phyloP scores from a whole-genome alignment of 2,888 invertebrate genomes.

The Ceraclea dissimilis region DNA sequence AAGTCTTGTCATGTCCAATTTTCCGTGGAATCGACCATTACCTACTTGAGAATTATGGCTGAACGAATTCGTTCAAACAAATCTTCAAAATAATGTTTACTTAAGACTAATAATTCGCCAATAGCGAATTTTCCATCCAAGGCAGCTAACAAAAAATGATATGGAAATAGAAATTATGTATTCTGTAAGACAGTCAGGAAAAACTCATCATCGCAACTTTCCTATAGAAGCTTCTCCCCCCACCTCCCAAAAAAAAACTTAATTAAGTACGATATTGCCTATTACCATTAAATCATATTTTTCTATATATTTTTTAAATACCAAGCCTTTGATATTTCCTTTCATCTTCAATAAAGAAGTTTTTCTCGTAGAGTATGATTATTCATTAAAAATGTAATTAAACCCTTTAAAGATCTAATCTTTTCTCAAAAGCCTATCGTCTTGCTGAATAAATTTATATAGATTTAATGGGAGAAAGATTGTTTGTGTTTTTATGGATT shows the following conservation, averaged over 20 bases:
- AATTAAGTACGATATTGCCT: not conserved
- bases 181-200: no score
- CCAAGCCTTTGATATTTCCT: not conserved
- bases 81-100: no score
- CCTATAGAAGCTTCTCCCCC: not conserved
- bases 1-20: no score
- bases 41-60: no score
- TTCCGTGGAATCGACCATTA: no score
- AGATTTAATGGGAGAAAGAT: not conserved
- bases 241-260: not conserved
- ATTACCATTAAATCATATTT: not conserved
- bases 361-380: not conserved
- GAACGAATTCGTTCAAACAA: no score
- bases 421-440: conserved; percentile 1
- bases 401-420: not conserved
- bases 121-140: no score
- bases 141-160: no score
- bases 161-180: no score
- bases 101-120: no score
- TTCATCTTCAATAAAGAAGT: conserved; percentile 2
- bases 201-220: no score
- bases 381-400: not conserved
- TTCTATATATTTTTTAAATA: not conserved
- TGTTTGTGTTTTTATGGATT: not conserved
- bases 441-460: not conserved